Evolutionary conservation across 2,888 invertebrate species (phyloP), one percentile per base, ranked within the genome.

Genomic region (Adineta ricciae): DNA sequence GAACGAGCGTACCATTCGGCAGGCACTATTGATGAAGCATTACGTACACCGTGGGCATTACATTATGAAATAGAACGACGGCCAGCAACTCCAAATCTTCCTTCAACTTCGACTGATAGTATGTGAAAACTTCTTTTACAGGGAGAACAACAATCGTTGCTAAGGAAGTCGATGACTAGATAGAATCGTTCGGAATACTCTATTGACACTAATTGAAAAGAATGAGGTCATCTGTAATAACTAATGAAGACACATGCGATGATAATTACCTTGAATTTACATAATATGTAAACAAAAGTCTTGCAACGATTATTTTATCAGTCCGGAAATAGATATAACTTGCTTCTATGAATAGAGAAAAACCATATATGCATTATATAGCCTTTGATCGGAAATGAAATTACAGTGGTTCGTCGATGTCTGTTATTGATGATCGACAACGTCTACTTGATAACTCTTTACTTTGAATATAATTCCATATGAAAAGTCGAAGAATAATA

Each of bases 41-140:
- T 78, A 41, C 0, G 11, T 41, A 78, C 78, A 41, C 78, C 78
- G n/a, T 78, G 78, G 78, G 78, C 78, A 41, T 78, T 78, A 78
- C 78, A 78, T 41, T 78, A 41, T n/a, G 78, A 78, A 78, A 14
- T 78, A 41, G 8, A 41, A 78, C 78, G 78, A 78, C 19, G 41
- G n/a, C 78, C 78, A 41, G 78, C 78, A 5, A 41, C 78, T 41
- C 78, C 78, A 11, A 41, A 78, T n/a, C 24, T 19, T 9, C 41
- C 78, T 24, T 78, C 78, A 9, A 7, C 38, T 41, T 21, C 38
- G 3, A 78, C 5, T 41, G 24, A 78, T n/a, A 38, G 78, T 78
- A 41, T n/a, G 41, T 41, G 14, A 8, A 78, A 78, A 11, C 5
- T 46, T n/a, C n/a, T n/a, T n/a, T n/a, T n/a, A n/a, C n/a, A n/a